A percentile compares a stretch with the other conserved stretches of the same genome.
These are phyloP conservation scores for Lipophrys pholis DNA, from an alignment of 2,113 vertebrate species.

Conservation along the genomic window DNA sequence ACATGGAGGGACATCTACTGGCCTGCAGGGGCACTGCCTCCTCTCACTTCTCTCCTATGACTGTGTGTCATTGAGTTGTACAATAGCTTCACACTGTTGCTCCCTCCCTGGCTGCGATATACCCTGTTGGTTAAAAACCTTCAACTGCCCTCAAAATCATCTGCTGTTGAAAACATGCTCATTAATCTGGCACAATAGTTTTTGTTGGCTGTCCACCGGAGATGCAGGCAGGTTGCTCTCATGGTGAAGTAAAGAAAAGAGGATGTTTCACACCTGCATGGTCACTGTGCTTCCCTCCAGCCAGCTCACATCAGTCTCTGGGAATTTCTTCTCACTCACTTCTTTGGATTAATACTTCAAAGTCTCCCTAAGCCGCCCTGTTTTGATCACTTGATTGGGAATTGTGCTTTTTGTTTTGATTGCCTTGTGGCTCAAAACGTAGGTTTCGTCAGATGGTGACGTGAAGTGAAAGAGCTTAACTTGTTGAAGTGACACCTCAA, in stretches of 20 bases:
- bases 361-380: slow-evolving; percentile 57
- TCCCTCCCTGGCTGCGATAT: slow-evolving; percentile 24
- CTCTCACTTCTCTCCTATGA: slow-evolving; percentile 12
- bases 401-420: slow-evolving; percentile 72
- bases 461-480: slow-evolving; percentile 72
- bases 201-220: neutral
- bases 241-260: neutral
- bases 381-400: slow-evolving; percentile 71
- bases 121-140: slow-evolving; percentile 39
- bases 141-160: slow-evolving; percentile 1
- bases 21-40: slow-evolving; percentile 72
- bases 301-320: slow-evolving; percentile 44
- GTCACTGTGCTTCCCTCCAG: slow-evolving; percentile 20
- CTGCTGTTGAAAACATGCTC: neutral
- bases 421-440: slow-evolving; percentile 54
- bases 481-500: slow-evolving; percentile 74
- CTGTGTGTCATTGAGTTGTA: slow-evolving; percentile 47
- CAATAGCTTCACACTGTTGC: slow-evolving; percentile 29
- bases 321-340: slow-evolving; percentile 54
- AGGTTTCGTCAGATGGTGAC: slow-evolving; percentile 45
- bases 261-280: slow-evolving; percentile 49
- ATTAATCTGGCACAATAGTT: neutral
- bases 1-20: slow-evolving; percentile 83
- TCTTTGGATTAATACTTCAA: slow-evolving; percentile 71
- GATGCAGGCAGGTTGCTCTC: slow-evolving; percentile 26